Evolutionary conservation across 1,140 invertebrate species (phyloP).

Genomic region (Euwallacea fornicatus): DNA sequence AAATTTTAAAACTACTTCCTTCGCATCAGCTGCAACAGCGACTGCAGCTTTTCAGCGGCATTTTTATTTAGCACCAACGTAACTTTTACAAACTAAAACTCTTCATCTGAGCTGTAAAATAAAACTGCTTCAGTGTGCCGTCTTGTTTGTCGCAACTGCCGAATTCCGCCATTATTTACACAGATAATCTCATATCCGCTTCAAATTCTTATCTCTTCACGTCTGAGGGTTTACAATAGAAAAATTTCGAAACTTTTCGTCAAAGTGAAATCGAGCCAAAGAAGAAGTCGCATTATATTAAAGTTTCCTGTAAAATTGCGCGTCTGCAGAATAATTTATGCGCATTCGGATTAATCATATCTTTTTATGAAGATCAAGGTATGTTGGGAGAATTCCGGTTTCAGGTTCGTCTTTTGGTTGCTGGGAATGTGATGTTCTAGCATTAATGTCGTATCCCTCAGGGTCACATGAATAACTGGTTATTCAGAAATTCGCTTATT

Average conservation of each 20-base stretch:
- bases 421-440: no score
- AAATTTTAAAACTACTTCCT: no score
- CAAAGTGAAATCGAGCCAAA: constrained; percentile 8
- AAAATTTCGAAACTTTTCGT: constrained; percentile 22
- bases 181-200: constrained; percentile 23
- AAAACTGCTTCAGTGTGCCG: neutral
- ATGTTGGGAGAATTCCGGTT: no score
- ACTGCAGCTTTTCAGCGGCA: no score
- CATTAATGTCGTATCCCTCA: no score
- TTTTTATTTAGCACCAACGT: neutral
- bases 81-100: neutral
- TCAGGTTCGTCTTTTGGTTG: no score
- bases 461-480: constrained; percentile 7
- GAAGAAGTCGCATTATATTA: constrained; percentile 12
- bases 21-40: no score
- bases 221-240: constrained; percentile 18
- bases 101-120: neutral
- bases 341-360: constrained; percentile 5
- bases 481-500: constrained; percentile 14
- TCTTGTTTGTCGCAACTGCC: constrained; percentile 7
- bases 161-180: constrained; percentile 22
- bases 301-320: neutral
- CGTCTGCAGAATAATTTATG: neutral
- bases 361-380: neutral
- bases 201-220: constrained; percentile 26